phyloP scores from a whole-genome alignment of 2,113 vertebrate species.

The Procapra przewalskii region DNA sequence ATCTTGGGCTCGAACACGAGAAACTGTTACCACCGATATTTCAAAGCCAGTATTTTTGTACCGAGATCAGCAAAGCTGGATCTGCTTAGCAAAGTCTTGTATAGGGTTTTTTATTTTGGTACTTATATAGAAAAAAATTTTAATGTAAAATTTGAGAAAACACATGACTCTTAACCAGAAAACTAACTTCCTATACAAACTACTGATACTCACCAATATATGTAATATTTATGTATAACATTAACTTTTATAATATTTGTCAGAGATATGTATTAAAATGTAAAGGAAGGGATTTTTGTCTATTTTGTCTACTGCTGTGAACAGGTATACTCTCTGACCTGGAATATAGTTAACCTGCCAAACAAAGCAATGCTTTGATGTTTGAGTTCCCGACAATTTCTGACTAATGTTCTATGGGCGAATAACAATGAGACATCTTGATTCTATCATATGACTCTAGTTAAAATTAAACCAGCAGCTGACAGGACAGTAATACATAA shows the following conservation, averaged over 20 bases:
- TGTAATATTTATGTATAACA: background rate
- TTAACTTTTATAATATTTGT: background rate
- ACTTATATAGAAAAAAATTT: background rate
- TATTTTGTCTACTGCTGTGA: background rate
- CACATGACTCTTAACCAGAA: background rate
- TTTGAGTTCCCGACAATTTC: background rate
- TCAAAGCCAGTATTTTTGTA: background rate
- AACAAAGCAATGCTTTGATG: slow-evolving; percentile 17
- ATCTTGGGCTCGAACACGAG: background rate
- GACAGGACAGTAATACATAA: background rate
- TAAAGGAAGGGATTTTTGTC: background rate
- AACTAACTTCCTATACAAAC: background rate
- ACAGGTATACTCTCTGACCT: background rate
- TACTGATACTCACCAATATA: background rate
- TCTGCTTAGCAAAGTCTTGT: background rate
- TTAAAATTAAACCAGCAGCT: slow-evolving; percentile 23
- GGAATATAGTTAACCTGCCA: background rate
- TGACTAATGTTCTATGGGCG: background rate
- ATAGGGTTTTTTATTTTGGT: background rate
- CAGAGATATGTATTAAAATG: background rate
- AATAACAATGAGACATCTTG: background rate
- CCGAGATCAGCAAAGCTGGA: background rate
- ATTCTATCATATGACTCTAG: background rate
- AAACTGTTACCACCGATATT: background rate
- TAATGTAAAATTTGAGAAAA: slow-evolving; percentile 6